Base-by-base conservation (phyloP, 2,797 vertebrate genomes). In the Syngnathus acus region DNA sequence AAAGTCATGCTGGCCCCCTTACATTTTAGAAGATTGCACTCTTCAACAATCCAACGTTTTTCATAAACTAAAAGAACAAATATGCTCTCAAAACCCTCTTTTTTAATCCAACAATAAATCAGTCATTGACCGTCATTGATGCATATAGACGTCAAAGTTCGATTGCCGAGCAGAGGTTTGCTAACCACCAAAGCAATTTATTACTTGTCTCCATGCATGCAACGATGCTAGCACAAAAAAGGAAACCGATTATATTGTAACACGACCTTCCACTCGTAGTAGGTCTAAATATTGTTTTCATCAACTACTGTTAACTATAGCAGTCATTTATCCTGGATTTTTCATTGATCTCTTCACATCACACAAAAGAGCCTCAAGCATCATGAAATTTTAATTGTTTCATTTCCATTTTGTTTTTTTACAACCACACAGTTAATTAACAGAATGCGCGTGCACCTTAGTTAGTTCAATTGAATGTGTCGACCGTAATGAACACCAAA, bases 341-440 rank as follows among this genome's bases (percentile, higher is more conserved):
- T 42, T 61, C 42, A n/a, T 61, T 21, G 59, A 61, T 23, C 4
- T 11, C 59, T 6, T 39, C 16, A 55, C 21, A 40, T 50, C 66
- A 66, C 39, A 60, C 58, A n/a, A 59, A 59, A 43, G 38, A 70
- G 65, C 47, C 65, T 32, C 21, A 62, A 62, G 59, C 39, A 62
- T 62, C 23, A 65, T 55, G 51, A 21, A 47, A 68, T 71, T 69
- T 62, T 37, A 79, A 75, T 82, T 70, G 67, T 76, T 72, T 81
- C 53, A 76, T 70, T 68, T 68, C 65, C 51, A 72, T 70, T 51
- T 63, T 68, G 40, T 51, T 63, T 68, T 43, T 82, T 75, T 68
- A 65, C 71, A 78, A 64, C 42, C 54, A 55, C 63, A 68, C 66
- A 74, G 68, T 81, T 79, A 77, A 84, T 80, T 80, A 78, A 68